Base-by-base conservation (phyloP, 2,888 invertebrate genomes). In the Hydrotaea diabolus region DNA sequence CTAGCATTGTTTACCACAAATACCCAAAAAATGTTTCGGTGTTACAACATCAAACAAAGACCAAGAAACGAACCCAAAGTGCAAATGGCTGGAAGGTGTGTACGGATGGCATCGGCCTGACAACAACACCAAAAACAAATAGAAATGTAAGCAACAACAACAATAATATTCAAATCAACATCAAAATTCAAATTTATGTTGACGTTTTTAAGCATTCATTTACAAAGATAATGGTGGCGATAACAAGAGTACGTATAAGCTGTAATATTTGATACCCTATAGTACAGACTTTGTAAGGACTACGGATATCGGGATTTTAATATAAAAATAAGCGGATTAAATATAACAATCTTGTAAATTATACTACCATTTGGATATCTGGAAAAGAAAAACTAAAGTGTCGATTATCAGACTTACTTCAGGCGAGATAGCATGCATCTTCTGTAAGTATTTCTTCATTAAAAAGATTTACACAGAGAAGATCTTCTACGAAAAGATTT, bases 121-220 rank as follows among this genome's bases (percentile, higher is more conserved):
- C 15, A 23, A 26, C 9, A 15, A 4, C n/a, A 26, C 49, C 23
- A 59, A 59, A 0, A 36, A 21, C 7, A 62, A 46, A 75, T 55
- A 17, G 31, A 19, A 19, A n/a, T 15, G 15, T 71, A 9, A 71
- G 49, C 2, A 19, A 53, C 4, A n/a, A 72, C 13, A 36, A 9
- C 23, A 73, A 23, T 2, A 55, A 53, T 31, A 1, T 19, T 15
- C 23, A 64, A 31, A 31, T 64, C 31, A 43, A 64, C 49, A 19
- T 15, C 39, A 72, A 77, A 77, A 72, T 23, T 57, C 23, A 43
- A 66, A 77, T 77, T 76, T 72, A 77, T 66, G 55, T 31, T 72
- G 76, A 74, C 62, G 36, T 72, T 72, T 55, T 62, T 23, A 59
- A 26, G 13, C 15, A 13, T 59, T 26, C 59, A 59, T 59, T 59